Base-by-base conservation (phyloP, 2,113 vertebrate species). In the Eubucco bourcierii region DNA sequence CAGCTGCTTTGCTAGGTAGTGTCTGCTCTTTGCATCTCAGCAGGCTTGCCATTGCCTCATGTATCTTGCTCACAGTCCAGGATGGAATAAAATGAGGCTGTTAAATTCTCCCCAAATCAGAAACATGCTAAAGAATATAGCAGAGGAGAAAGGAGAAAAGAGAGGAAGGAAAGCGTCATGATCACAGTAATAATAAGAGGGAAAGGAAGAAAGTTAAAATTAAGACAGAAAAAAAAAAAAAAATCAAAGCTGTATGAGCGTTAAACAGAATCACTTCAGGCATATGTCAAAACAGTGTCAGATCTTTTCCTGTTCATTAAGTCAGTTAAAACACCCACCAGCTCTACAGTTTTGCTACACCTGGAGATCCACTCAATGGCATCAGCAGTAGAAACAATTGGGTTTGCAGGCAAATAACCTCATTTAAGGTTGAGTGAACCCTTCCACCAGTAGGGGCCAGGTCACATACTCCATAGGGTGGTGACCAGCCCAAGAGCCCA, bases 241-340 rank as follows among this genome's bases (percentile, higher is more conserved):
- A 85, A 73, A 5, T n/a, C 72, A 67, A 91, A 90, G 68, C 44
- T 0, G 0, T 39, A 18, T 0, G 1, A 91, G 47, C 10, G 2
- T 85, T 87, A 91, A 86, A 90, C 2, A 6, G 61, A 67, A 95
- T 93, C 76, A 91, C 73, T 93, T 91, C 84, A 94, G 85, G 73
- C 91, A 19, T 23, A 39, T 83, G 93, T 90, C 94, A 96, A 96
- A 96, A 95, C 16, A 96, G 39, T 76, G 82, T 94, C 90, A 94
- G 34, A 90, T 94, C 87, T 90, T 80, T 81, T 61, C 65, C 87
- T 94, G 24, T 90, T 96, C 90, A 92, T 94, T 92, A 96, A 93
- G 56, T 87, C 87, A 81, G 80, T 94, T 89, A 90, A 94, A 95
- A 95, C 91, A 96, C 80, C 76, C 93, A 95, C 85, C 83, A 90